Base-by-base conservation (phyloP, 2,113 vertebrate species). In the Trachemys scripta region DNA sequence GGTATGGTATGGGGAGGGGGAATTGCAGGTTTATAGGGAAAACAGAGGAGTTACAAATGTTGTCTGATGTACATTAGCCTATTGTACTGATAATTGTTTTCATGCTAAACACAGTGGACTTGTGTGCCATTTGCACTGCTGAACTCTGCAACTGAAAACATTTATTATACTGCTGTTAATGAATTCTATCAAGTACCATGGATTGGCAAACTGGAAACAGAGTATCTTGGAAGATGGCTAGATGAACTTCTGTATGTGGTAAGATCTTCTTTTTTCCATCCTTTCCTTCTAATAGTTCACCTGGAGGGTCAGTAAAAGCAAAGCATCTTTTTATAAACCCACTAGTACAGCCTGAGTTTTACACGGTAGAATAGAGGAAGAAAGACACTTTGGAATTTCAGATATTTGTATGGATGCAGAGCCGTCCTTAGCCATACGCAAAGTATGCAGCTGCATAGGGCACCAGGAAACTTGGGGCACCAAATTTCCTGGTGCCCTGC, bases 71-170 rank as follows among this genome's bases (percentile, higher is more conserved):
- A 76, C 50, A 75, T 84, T 2, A 22, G 5, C 8, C 8, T 69
- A 84, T 95, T 81, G 75, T 80, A 90, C 92, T 90, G 86, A 90
- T 90, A 35, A 81, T 6, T 22, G 49, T 82, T 96, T 93, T 95
- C n/a, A 50, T 89, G 87, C 90, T 90, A 80, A 81, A 90, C 69
- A 59, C 12, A 89, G 31, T 17, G 69, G 54, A 47, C 10, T 84
- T 62, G 87, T 0, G 1, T 82, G 86, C 35, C 84, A 22, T 92
- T 94, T 76, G 12, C 82, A 91, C 88, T 88, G 53, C 51, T 85
- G 87, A 94, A 95, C 93, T 96, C 92, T 94, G 59, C 75, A 95
- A 17, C 0, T 79, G 78, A 92, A 97, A 97, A 81, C 87, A 89
- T 53, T 95, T 85, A 65, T 95, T 88, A 65, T 42, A 45, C 6